These are phyloP conservation scores for Tetramorium simillimum DNA, from an alignment of 1,140 invertebrate species.

Conservation along the genomic window DNA sequence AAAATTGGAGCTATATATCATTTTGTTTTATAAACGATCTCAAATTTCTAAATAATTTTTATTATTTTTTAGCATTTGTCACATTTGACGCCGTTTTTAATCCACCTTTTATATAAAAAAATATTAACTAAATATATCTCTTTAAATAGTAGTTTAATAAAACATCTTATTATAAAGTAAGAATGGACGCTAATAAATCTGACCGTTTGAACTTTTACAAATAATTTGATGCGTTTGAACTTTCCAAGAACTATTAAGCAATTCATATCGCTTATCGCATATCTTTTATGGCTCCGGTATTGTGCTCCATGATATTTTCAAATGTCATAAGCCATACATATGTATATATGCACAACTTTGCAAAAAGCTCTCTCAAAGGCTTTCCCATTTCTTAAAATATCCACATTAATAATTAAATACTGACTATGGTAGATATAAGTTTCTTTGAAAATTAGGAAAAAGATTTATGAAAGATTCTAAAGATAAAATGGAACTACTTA, in stretches of 20 bases:
- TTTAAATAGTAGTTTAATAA: background rate
- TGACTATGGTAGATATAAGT: background rate
- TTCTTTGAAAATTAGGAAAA: background rate
- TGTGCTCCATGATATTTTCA: conserved; percentile 27
- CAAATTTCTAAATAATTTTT: background rate
- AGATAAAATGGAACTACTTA: background rate
- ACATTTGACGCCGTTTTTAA: background rate
- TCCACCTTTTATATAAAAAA: background rate
- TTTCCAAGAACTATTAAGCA: conserved; percentile 11
- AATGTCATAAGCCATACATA: conserved; percentile 18
- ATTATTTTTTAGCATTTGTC: conserved; percentile 13
- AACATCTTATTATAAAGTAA: background rate
- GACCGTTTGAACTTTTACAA: conserved; percentile 26
- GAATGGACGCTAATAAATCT: conserved; percentile 30
- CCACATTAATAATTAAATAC: background rate
- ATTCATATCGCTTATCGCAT: background rate
- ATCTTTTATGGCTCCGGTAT: background rate
- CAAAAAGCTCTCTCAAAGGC: background rate
- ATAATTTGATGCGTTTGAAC: conserved; percentile 14
- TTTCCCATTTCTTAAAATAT: background rate
- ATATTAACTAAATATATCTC: background rate
- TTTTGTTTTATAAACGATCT: background rate
- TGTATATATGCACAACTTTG: background rate
- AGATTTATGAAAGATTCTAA: background rate
- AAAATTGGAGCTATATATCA: background rate